phyloP scores from a whole-genome alignment of 92 coral and sea anemone species.

The Scolanthus callimorphus region DNA sequence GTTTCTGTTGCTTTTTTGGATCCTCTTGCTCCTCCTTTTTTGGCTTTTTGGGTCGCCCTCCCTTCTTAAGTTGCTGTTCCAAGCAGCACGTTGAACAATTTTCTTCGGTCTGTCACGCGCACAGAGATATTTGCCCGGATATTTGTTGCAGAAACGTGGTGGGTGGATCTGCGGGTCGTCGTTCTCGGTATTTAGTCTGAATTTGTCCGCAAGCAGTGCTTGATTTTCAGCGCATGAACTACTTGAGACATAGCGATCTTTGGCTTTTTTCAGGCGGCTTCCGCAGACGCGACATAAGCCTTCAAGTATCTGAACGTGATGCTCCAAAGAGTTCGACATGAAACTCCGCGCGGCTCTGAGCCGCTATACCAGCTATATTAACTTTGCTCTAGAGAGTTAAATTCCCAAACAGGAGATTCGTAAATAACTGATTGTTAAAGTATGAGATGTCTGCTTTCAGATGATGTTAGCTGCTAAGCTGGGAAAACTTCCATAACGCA shows the following conservation, averaged over 20 bases:
- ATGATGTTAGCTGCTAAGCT: too few relatives aligned
- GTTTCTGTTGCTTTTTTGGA: too few relatives aligned
- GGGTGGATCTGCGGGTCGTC: constrained; percentile 1
- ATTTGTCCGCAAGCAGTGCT: neutral
- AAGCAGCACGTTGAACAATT: neutral
- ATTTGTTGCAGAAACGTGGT: neutral
- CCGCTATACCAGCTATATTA: too few relatives aligned
- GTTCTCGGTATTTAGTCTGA: neutral
- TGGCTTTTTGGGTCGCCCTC: constrained; percentile 4
- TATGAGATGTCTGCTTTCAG: too few relatives aligned
- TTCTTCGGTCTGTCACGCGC: neutral
- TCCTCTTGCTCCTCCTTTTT: constrained; percentile 2
- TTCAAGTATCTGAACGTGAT: neutral
- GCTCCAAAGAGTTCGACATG: neutral
- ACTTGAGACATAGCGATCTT: neutral
- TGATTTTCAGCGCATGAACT: neutral
- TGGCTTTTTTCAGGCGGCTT: constrained; percentile 4
- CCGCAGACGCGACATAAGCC: neutral
- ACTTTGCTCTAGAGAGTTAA: too few relatives aligned
- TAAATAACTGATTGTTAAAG: too few relatives aligned
- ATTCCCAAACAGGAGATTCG: too few relatives aligned
- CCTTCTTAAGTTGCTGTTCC: neutral
- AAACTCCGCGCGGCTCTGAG: constrained; percentile 5
- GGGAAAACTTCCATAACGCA: too few relatives aligned
- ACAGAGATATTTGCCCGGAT: neutral